Conservation (phyloP, 2,113 vertebrate genomes). For the Corydoras sp. region DNA sequence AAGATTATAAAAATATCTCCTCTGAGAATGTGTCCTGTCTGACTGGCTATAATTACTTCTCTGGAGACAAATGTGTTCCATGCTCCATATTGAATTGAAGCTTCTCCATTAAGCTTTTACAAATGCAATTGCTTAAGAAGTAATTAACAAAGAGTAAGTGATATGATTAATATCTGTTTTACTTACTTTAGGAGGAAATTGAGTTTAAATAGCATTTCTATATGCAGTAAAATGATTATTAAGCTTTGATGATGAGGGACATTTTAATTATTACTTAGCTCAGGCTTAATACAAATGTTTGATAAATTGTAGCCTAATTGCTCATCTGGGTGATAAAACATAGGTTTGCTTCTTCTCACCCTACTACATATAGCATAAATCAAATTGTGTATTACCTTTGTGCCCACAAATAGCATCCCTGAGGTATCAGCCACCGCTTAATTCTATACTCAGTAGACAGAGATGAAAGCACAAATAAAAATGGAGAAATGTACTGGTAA, state of each 20-base stretch:
- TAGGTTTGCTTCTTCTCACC: conserved; percentile 46
- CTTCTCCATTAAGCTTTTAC: conserved; percentile 4
- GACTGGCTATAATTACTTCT: conserved; percentile 30
- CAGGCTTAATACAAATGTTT: conserved; percentile 1
- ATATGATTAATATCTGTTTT: too few species aligned
- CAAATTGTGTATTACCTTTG: conserved; percentile 43
- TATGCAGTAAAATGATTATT: not conserved
- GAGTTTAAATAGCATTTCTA: too few species aligned
- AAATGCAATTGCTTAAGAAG: not conserved
- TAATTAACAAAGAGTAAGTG: conserved; percentile 13
- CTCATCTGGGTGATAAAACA: conserved; percentile 40
- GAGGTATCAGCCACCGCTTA: conserved; percentile 46
- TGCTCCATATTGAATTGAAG: conserved; percentile 28
- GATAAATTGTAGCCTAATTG: conserved; percentile 45
- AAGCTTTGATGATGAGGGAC: conserved; percentile 46
- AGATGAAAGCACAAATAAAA: conserved; percentile 38
- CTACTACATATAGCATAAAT: conserved; percentile 42
- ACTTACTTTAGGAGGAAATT: too few species aligned
- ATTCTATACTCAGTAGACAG: conserved; percentile 24
- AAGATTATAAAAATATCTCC: conserved; percentile 27
- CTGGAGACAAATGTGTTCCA: conserved; percentile 40
- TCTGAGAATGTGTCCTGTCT: conserved; percentile 33
- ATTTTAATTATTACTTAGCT: conserved; percentile 34
- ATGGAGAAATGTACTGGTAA: conserved; percentile 28
- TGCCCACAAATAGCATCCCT: conserved; percentile 39